phyloP scores from a whole-genome alignment of 2,888 invertebrate genomes.

The Priocnemis perturbator region DNA sequence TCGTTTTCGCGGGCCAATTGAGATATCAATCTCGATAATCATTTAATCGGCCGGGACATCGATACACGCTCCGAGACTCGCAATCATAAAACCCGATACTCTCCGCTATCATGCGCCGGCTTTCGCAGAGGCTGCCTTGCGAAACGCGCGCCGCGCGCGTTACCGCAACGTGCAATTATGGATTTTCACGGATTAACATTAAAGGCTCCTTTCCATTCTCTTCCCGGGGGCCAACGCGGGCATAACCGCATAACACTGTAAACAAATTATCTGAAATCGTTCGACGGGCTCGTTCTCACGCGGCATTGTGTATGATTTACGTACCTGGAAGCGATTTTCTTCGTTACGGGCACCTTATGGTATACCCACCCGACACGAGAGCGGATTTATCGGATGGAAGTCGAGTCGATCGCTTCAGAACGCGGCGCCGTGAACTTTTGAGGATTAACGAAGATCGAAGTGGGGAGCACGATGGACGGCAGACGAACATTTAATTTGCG shows the following conservation, averaged over 20 bases:
- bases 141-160: not conserved
- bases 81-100: slow-evolving; percentile 30
- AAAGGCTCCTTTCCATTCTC: slow-evolving; percentile 32
- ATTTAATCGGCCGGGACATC: slow-evolving; percentile 54
- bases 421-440: too few species aligned
- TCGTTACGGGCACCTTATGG: slow-evolving; percentile 6
- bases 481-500: too few species aligned
- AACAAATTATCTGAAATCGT: slow-evolving; percentile 31
- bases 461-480: too few species aligned
- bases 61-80: slow-evolving; percentile 28
- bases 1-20: slow-evolving; percentile 50
- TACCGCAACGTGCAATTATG: slow-evolving; percentile 49
- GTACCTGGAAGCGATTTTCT: slow-evolving; percentile 23
- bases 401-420: too few species aligned
- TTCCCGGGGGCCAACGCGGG: not conserved
- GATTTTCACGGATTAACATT: slow-evolving; percentile 57
- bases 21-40: slow-evolving; percentile 59
- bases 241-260: slow-evolving; percentile 9
- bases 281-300: not conserved
- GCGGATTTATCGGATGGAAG: too few species aligned
- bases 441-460: too few species aligned
- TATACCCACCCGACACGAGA: not conserved
- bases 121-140: slow-evolving; percentile 17
- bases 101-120: slow-evolving; percentile 12
- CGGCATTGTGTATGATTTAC: not conserved